Percentiles rank a stretch among this genome's conserved stretches.
Conservation (phyloP, 2,797 vertebrate species). For the Phalloptychus januarius region DNA sequence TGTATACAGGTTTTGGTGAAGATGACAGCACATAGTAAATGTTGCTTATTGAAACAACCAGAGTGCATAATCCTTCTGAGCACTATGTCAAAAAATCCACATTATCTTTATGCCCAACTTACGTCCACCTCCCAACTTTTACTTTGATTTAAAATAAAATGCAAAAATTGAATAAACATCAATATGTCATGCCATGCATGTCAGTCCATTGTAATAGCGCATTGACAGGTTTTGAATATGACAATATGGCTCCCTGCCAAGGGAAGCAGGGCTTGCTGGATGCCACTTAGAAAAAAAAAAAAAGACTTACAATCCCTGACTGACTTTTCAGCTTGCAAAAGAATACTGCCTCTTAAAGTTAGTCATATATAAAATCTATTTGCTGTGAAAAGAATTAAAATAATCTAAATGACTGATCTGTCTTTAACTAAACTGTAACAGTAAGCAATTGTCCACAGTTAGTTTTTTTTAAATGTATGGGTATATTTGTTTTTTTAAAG, state of each 20-base stretch:
- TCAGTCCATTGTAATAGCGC: neutral
- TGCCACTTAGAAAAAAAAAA: neutral
- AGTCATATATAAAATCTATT: neutral
- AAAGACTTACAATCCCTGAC: neutral
- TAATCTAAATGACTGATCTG: neutral
- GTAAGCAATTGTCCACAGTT: neutral
- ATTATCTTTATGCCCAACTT: neutral
- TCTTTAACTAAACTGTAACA: neutral
- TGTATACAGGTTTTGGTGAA: neutral
- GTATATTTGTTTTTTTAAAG: neutral
- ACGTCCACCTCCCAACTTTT: neutral
- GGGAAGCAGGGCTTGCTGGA: neutral
- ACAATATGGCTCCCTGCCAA: neutral
- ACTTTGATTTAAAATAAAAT: neutral
- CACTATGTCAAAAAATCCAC: no score
- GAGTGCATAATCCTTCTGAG: neutral
- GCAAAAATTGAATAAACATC: neutral
- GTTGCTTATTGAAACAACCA: neutral
- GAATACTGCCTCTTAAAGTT: neutral
- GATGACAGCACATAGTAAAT: neutral
- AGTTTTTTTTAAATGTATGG: no score
- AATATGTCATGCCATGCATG: neutral
- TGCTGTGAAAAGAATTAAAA: neutral
- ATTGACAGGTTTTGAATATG: neutral
- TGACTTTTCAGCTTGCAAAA: neutral